Evolutionary conservation across 1,140 invertebrate genomes (phyloP).

Genomic region (Sycophila sp.): DNA sequence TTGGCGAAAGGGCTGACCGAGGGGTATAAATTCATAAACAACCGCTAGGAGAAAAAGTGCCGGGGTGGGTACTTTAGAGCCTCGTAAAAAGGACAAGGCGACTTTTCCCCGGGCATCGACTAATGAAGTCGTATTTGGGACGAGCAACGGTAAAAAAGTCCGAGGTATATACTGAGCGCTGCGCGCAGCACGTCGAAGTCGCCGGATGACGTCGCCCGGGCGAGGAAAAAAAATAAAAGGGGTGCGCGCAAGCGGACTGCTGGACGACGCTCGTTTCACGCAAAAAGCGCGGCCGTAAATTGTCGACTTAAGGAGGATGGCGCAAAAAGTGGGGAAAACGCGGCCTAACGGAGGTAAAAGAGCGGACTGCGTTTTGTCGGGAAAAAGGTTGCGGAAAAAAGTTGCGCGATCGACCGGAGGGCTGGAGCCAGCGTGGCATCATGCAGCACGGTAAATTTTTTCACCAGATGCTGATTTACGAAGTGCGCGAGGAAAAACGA

Average conservation of each 20-base stretch:
- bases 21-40: slow-evolving; percentile 62
- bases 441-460: neutral
- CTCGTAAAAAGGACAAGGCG: slow-evolving; percentile 1
- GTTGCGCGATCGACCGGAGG: too few relatives aligned
- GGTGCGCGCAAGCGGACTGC: neutral
- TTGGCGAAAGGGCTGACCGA: slow-evolving; percentile 42
- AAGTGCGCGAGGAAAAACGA: slow-evolving; percentile 1
- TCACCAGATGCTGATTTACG: neutral
- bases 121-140: slow-evolving; percentile 28
- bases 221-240: neutral
- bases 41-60: slow-evolving; percentile 48
- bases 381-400: too few relatives aligned
- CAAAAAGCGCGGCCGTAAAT: neutral
- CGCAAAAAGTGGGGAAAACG: neutral
- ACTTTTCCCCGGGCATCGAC: neutral
- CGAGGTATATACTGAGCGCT: too few relatives aligned
- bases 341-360: neutral
- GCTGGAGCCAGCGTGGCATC: neutral
- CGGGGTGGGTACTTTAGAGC: slow-evolving; percentile 39
- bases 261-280: neutral
- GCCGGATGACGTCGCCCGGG: too few relatives aligned
- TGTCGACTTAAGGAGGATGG: neutral
- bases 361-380: neutral
- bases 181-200: too few relatives aligned
- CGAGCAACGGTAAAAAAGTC: slow-evolving; percentile 40